phyloP scores from a whole-genome alignment of 2,113 vertebrate genomes.

The Phylloscopus trochiloides region DNA sequence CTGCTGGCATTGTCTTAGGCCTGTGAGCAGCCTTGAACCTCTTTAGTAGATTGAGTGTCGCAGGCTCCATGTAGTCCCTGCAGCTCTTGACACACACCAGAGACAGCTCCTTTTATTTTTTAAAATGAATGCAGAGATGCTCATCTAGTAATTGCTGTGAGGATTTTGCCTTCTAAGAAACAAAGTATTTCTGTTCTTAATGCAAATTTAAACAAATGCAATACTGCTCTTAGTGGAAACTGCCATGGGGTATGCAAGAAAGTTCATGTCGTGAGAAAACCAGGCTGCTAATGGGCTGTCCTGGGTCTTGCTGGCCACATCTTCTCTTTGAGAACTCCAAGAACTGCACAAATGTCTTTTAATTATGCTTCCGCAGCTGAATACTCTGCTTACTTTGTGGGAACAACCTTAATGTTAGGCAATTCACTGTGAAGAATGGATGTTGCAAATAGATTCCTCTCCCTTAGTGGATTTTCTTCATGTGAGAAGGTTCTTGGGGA shows the following conservation, averaged over 20 bases:
- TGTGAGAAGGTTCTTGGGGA: neutral
- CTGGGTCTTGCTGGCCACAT: neutral
- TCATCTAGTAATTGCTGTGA: neutral
- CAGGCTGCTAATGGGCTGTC: neutral
- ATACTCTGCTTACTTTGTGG: neutral
- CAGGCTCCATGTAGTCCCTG: neutral
- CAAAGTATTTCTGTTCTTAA: slow-evolving; percentile 11
- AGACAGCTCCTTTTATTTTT: neutral
- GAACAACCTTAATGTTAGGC: neutral
- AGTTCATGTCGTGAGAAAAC: neutral
- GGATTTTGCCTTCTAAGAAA: slow-evolving; percentile 25
- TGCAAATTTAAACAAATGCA: slow-evolving; percentile 25
- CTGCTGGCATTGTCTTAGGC: neutral
- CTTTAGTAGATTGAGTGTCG: neutral
- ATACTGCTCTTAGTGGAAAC: neutral
- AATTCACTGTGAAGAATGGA: neutral
- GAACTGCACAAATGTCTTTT: neutral
- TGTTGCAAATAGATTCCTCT: neutral
- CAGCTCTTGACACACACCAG: neutral
- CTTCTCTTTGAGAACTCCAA: neutral
- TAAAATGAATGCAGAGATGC: neutral
- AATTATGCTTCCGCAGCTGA: neutral
- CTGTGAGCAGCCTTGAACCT: neutral
- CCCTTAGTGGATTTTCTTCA: neutral
- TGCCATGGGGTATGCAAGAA: neutral